A percentile compares a stretch with the other conserved stretches of the same genome.
Conservation (phyloP, 2,113 vertebrate genomes). For the Rhynchopsitta pachyrhyncha region DNA sequence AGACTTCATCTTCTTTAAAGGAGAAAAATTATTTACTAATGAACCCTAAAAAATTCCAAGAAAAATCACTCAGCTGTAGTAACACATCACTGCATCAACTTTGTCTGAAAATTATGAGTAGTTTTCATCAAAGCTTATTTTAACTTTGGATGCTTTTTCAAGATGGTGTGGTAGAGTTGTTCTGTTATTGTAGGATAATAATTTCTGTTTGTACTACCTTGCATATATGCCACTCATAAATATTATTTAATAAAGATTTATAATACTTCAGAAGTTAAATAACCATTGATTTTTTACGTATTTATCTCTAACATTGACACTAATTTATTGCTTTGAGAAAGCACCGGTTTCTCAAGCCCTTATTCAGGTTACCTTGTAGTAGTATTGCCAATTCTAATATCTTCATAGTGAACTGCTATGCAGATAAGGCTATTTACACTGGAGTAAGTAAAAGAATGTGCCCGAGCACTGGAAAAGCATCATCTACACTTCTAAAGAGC, state of each 20-base stretch:
- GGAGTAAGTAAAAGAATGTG: not conserved
- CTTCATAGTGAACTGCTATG: not conserved
- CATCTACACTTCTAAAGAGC: not conserved
- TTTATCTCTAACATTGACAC: not conserved
- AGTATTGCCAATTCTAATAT: not conserved
- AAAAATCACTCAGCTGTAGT: conserved; percentile 68
- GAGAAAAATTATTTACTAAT: conserved; percentile 64
- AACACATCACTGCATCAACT: conserved; percentile 61
- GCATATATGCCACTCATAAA: not conserved
- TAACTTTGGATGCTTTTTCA: not conserved
- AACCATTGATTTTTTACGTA: not conserved
- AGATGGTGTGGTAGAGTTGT: not conserved
- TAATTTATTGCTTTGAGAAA: not conserved
- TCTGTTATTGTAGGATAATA: not conserved
- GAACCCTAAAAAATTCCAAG: conserved; percentile 51
- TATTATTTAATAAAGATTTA: not conserved
- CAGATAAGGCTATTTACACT: not conserved
- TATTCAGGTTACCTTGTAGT: not conserved
- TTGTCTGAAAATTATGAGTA: conserved; percentile 58
- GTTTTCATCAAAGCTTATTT: conserved; percentile 43
- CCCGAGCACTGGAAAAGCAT: not conserved
- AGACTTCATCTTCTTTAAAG: conserved; percentile 33
- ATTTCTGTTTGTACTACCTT: not conserved
- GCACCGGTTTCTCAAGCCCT: not conserved
- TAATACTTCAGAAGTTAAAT: not conserved